Conservation (phyloP, 2,797 vertebrate genomes). For the Lagocephalus sceleratus region DNA sequence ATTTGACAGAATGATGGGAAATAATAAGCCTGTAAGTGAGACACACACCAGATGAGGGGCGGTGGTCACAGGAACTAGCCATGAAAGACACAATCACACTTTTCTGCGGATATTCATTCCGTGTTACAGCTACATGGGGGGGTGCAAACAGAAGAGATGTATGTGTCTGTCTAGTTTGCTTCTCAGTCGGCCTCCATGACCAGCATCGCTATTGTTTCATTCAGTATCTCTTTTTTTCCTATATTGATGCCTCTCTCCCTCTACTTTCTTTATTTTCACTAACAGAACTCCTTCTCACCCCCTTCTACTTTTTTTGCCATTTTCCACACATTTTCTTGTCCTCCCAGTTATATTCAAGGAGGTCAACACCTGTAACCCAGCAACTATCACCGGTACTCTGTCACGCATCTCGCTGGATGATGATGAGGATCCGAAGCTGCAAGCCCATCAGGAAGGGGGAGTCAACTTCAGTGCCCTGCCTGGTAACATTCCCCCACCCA, state of each 20-base stretch:
- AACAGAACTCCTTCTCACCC: constrained; percentile 9
- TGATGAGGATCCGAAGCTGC: constrained; percentile 93
- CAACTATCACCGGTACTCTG: constrained; percentile 95
- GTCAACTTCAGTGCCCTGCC: constrained; percentile 92
- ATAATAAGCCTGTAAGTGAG: constrained; percentile 26
- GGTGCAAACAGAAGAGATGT: too few species aligned
- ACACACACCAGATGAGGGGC: too few species aligned
- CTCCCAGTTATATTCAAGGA: constrained; percentile 94
- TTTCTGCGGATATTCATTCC: too few species aligned
- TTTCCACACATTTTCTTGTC: constrained; percentile 8
- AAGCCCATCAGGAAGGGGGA: constrained; percentile 83
- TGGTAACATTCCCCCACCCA: constrained; percentile 89
- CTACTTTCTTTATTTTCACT: neutral
- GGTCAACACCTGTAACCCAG: constrained; percentile 95
- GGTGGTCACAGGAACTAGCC: too few species aligned
- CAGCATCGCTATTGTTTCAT: neutral
- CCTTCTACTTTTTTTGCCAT: neutral
- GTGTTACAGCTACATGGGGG: too few species aligned
- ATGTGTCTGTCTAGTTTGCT: too few species aligned
- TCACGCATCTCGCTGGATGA: constrained; percentile 97
- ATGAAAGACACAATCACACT: too few species aligned
- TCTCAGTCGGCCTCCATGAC: constrained; percentile 2
- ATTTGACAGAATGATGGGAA: constrained; percentile 7
- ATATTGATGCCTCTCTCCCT: constrained; percentile 6
- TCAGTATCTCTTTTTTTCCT: constrained; percentile 9